phyloP scores from a whole-genome alignment of 1,140 invertebrate species.

The Caenorhabditis tropicalis region DNA sequence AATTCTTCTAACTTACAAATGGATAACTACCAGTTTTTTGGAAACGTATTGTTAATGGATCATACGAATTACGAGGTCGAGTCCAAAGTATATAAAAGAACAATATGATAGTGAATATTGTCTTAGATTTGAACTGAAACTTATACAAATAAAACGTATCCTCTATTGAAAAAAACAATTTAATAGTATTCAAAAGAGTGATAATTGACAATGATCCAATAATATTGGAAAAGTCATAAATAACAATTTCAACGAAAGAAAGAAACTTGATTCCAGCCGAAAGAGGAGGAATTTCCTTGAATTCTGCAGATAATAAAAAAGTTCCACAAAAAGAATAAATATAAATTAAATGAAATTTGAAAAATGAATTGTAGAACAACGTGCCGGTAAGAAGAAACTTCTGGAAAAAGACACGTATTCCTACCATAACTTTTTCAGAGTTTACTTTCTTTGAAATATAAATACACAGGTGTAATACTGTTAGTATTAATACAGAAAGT shows the following conservation, averaged over 20 bases:
- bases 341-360: background rate
- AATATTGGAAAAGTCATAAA: background rate
- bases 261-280: background rate
- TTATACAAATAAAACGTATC: background rate
- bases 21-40: background rate
- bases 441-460: background rate
- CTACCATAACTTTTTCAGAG: background rate
- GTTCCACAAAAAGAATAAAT: background rate
- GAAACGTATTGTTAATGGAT: background rate
- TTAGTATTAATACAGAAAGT: background rate
- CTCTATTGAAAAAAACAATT: background rate
- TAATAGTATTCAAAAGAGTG: background rate
- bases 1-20: background rate
- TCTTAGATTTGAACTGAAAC: background rate
- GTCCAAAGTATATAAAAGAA: background rate
- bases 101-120: background rate
- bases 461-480: background rate
- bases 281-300: background rate
- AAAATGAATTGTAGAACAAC: background rate
- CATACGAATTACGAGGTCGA: background rate
- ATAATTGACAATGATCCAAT: background rate
- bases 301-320: background rate
- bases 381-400: background rate
- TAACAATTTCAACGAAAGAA: background rate
- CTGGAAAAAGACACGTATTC: too few relatives aligned